Evolutionary conservation across 1,140 invertebrate species (phyloP), one percentile per base, ranked within the genome.

Genomic region (Papilio dardanus): DNA sequence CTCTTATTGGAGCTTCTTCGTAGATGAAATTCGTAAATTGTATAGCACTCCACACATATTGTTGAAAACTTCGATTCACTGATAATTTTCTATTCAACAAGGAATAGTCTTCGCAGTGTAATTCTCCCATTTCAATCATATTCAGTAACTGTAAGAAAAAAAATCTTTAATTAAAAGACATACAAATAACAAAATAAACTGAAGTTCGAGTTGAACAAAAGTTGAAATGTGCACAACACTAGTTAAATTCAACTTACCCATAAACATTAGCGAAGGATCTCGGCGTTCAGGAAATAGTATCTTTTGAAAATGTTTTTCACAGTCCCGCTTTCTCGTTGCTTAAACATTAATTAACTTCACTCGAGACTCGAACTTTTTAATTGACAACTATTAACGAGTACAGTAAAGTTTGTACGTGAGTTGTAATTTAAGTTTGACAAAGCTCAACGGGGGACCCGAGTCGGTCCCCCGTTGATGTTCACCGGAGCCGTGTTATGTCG

Each of bases 301-400:
- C 80, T 82, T 82, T 75, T 75, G 77, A 83, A 81, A 79, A 81
- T 77, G 81, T 82, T 84, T 86, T 84, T 80, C 75, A 80, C 71
- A 76, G 79, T 81, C 74, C 77, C 80, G 78, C 81, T 85, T 77
- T 83, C 81, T 71, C 79, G 71, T 79, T 83, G 83, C 79, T 83
- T 81, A 80, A 85, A 88, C 83, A 82, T 85, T 88, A 81, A 87
- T 84, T 88, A 86, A 81, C 79, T 84, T 84, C 83, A 87, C 79
- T 86, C 78, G 74, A 74, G 76, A 77, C 86, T 82, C 37, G 19
- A 50, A 83, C 81, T 79, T 88, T 82, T 87, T 85, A 83, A 88
- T 87, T 86, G 80, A 86, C 85, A 83, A 73, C 71, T 73, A 73
- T 73, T 58, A 85, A 86, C 81, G 85, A 80, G 78, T 80, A 81